phyloP scores from a whole-genome alignment of 2,797 vertebrate genomes.

The Avahi laniger region DNA sequence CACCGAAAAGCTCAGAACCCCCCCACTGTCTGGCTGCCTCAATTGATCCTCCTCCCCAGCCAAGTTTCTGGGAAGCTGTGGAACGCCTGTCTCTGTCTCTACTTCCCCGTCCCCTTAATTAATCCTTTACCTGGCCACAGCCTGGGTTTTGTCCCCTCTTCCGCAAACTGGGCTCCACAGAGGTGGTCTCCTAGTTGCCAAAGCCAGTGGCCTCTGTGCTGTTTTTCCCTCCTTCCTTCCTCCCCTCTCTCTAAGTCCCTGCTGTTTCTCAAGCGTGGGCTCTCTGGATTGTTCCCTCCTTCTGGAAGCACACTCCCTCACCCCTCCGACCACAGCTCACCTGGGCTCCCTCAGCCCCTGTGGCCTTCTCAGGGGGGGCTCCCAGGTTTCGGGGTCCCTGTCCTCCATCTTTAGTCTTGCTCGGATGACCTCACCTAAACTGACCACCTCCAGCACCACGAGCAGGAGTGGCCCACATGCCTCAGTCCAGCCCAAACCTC shows the following conservation, averaged over 20 bases:
- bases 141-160: not conserved
- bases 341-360: not conserved
- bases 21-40: too few relatives aligned
- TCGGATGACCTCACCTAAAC: not conserved
- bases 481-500: not conserved
- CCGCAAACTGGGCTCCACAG: not conserved
- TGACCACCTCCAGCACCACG: not conserved
- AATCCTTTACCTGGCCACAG: not conserved
- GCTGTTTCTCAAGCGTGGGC: not conserved
- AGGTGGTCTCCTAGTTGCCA: not conserved
- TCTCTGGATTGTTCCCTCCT: not conserved
- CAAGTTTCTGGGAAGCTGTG: not conserved
- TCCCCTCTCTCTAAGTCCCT: not conserved
- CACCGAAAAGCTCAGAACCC: not conserved
- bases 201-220: not conserved
- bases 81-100: not conserved
- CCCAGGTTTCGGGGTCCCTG: not conserved
- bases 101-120: not conserved
- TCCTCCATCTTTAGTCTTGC: not conserved
- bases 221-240: not conserved
- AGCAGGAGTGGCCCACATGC: not conserved
- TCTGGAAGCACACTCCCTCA: not conserved
- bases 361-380: not conserved
- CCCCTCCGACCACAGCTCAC: fast-evolving
- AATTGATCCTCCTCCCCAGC: not conserved